A percentile compares a stretch with the other conserved stretches of the same genome.
Conservation (phyloP, 2,888 invertebrate genomes). For the Hyles lineata region DNA sequence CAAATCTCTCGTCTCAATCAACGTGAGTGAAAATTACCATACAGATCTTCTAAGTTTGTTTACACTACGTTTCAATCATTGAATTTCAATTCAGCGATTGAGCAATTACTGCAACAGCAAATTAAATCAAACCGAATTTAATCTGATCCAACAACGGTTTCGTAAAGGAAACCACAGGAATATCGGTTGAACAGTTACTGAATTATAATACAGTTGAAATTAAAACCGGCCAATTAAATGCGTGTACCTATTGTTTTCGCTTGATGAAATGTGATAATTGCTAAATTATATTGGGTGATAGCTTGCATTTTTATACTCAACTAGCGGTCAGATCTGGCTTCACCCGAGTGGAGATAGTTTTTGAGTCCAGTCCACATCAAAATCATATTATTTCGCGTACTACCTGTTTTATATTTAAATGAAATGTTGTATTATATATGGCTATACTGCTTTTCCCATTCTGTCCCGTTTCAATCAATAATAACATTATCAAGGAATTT, state of each 20-base stretch:
- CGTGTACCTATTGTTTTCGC: background rate
- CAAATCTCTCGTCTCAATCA: background rate
- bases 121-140: conserved; percentile 1
- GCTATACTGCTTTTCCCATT: too few relatives aligned
- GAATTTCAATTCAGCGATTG: background rate
- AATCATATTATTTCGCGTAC: too few relatives aligned
- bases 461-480: too few relatives aligned
- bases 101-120: conserved; percentile 9
- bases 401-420: too few relatives aligned
- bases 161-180: conserved; percentile 13
- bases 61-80: background rate
- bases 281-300: too few relatives aligned
- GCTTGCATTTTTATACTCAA: too few relatives aligned
- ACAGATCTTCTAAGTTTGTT: background rate
- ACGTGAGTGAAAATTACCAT: background rate
- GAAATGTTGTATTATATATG: too few relatives aligned
- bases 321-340: too few relatives aligned
- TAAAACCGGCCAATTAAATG: background rate
- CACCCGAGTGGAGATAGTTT: too few relatives aligned
- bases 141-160: conserved; percentile 8
- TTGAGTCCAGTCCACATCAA: too few relatives aligned
- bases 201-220: background rate
- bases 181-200: background rate
- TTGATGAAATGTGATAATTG: too few relatives aligned
- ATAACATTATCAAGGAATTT: too few relatives aligned